phyloP scores from a whole-genome alignment of 2,113 vertebrate genomes.

The Labeo rohita region DNA sequence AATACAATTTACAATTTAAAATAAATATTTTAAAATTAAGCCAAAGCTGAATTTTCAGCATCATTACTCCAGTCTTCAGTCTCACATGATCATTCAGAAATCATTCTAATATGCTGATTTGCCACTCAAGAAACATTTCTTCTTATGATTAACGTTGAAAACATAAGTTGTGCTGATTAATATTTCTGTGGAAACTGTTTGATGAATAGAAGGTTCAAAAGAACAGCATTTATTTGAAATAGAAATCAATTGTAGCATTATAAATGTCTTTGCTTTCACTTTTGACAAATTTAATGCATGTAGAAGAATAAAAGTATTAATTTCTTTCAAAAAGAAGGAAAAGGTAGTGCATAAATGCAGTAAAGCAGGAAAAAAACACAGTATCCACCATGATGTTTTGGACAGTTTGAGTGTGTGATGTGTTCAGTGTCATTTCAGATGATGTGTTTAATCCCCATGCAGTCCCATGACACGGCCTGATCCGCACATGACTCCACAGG shows the following conservation, averaged over 20 bases:
- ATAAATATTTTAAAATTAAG: background rate
- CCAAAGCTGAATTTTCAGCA: background rate
- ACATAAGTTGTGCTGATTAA: background rate
- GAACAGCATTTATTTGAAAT: background rate
- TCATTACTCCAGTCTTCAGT: background rate
- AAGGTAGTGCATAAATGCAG: background rate
- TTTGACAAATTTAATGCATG: background rate
- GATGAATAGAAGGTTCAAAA: background rate
- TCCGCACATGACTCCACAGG: constrained; percentile 44
- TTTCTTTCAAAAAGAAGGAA: background rate
- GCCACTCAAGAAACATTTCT: background rate
- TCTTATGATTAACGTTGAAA: background rate
- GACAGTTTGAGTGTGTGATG: constrained; percentile 26
- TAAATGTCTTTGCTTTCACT: background rate
- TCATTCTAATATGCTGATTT: background rate
- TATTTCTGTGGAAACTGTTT: background rate
- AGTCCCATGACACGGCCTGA: constrained; percentile 36
- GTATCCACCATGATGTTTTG: background rate
- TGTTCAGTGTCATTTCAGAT: background rate
- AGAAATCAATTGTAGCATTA: background rate
- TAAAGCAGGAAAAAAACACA: background rate
- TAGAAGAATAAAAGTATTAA: background rate
- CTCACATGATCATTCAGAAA: background rate
- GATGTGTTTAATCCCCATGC: constrained; percentile 38
- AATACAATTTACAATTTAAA: background rate